Conservation (phyloP, 2,888 invertebrate genomes). For the Synanthedon tipuliformis region DNA sequence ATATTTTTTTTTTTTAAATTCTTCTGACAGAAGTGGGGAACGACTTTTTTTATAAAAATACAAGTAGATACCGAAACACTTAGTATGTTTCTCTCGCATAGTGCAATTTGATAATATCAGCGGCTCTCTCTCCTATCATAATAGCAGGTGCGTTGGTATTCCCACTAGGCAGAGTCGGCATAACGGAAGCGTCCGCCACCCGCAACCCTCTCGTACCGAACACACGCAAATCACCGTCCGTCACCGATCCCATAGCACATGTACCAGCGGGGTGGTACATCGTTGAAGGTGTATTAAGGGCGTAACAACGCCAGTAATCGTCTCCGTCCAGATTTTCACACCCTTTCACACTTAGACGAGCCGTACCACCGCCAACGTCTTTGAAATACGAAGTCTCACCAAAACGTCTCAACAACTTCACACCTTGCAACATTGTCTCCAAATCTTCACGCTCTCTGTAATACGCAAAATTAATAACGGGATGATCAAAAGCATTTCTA, state of each 20-base stretch:
- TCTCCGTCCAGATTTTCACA: constrained; percentile 43
- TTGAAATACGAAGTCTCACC: constrained; percentile 23
- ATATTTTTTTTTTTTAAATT: too few species aligned
- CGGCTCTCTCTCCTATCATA: constrained; percentile 20
- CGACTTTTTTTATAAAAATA: too few species aligned
- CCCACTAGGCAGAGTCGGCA: constrained; percentile 17
- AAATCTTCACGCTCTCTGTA: constrained; percentile 4
- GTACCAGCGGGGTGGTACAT: constrained; percentile 64
- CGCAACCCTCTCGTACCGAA: constrained; percentile 15
- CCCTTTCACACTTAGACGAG: constrained; percentile 36
- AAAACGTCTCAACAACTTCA: constrained; percentile 31
- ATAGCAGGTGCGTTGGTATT: constrained; percentile 19
- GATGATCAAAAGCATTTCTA: constrained; percentile 1
- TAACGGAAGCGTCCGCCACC: constrained; percentile 20
- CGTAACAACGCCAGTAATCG: constrained; percentile 72
- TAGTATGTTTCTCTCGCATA: not conserved
- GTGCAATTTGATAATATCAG: constrained; percentile 8
- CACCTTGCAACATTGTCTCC: constrained; percentile 22
- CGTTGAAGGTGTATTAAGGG: constrained; percentile 57
- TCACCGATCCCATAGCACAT: constrained; percentile 17
- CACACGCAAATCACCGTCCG: constrained; percentile 17
- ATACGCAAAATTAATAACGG: constrained; percentile 3
- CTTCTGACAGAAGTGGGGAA: too few species aligned
- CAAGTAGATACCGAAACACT: too few species aligned
- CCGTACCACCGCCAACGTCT: constrained; percentile 25